A percentile compares a stretch with the other conserved stretches of the same genome.
phyloP scores from a whole-genome alignment of 2,888 invertebrate genomes.

The Catocala fraxini region DNA sequence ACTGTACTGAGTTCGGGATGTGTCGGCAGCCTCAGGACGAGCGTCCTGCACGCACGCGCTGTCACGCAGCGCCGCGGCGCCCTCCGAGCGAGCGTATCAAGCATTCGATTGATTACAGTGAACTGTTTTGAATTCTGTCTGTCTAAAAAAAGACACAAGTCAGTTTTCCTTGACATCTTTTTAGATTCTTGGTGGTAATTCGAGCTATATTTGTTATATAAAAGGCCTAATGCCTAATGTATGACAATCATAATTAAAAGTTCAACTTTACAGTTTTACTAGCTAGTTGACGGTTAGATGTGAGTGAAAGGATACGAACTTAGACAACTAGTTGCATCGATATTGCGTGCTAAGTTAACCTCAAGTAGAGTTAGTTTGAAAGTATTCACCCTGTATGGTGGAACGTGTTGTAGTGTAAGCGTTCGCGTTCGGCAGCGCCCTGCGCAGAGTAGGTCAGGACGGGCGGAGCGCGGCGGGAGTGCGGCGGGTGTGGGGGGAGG shows the following conservation, averaged over 20 bases:
- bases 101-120: slow-evolving; percentile 7
- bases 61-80: slow-evolving; percentile 17
- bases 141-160: not conserved
- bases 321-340: slow-evolving; percentile 14
- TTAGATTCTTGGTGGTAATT: too few relatives aligned
- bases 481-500: slow-evolving; percentile 45
- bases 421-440: slow-evolving; percentile 47
- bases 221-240: too few relatives aligned
- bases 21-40: slow-evolving; percentile 23
- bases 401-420: slow-evolving; percentile 32
- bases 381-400: slow-evolving; percentile 32
- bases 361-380: slow-evolving; percentile 9
- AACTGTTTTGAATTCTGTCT: not conserved
- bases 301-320: too few relatives aligned
- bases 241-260: too few relatives aligned
- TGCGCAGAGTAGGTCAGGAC: slow-evolving; percentile 66
- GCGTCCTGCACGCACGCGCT: slow-evolving; percentile 24
- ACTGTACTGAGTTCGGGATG: slow-evolving; percentile 24
- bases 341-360: slow-evolving; percentile 10
- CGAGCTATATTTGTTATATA: too few relatives aligned
- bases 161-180: not conserved
- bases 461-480: slow-evolving; percentile 40
- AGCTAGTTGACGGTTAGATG: too few relatives aligned
- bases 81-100: slow-evolving; percentile 8
- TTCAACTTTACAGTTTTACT: too few relatives aligned